Evolutionary conservation across 2,888 invertebrate species (phyloP).

Genomic region (Parapristionchus giblindavisi): DNA sequence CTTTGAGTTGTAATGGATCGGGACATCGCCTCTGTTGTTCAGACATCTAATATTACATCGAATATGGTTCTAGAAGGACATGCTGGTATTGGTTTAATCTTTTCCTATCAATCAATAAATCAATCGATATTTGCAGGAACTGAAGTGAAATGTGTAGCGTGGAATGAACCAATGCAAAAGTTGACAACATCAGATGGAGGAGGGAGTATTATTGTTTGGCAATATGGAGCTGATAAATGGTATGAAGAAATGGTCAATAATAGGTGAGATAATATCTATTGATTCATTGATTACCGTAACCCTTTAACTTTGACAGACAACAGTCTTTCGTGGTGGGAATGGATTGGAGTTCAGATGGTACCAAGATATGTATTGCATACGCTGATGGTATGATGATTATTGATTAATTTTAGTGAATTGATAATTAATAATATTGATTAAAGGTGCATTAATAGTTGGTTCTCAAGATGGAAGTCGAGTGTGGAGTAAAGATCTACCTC

Average conservation of each 20-base stretch:
- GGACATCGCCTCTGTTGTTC: slow-evolving; percentile 1
- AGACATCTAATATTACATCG: slow-evolving; percentile 9
- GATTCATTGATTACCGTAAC: background rate
- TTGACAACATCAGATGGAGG: slow-evolving; percentile 24
- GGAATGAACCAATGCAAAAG: slow-evolving; percentile 36
- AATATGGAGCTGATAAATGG: slow-evolving; percentile 21
- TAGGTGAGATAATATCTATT: slow-evolving; percentile 3
- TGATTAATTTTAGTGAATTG: background rate
- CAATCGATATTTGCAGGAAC: background rate
- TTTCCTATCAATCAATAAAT: background rate
- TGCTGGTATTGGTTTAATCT: background rate
- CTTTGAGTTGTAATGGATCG: slow-evolving; percentile 22
- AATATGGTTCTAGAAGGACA: slow-evolving; percentile 29
- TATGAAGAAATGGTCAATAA: slow-evolving; percentile 40
- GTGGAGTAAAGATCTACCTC: slow-evolving; percentile 96
- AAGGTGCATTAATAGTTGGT: slow-evolving; percentile 90
- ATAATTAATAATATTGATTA: slow-evolving; percentile 27
- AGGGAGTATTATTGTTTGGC: slow-evolving; percentile 34
- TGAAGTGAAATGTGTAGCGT: slow-evolving; percentile 33
- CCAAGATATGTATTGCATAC: slow-evolving; percentile 97
- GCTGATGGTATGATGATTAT: slow-evolving; percentile 82
- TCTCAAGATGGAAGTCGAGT: slow-evolving; percentile 97
- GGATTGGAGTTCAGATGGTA: slow-evolving; percentile 97
- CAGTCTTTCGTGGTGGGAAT: slow-evolving; percentile 81
- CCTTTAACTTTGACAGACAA: slow-evolving; percentile 1